Evolutionary conservation across 1,140 invertebrate genomes (phyloP).

Genomic region (Eriocheir sinensis): DNA sequence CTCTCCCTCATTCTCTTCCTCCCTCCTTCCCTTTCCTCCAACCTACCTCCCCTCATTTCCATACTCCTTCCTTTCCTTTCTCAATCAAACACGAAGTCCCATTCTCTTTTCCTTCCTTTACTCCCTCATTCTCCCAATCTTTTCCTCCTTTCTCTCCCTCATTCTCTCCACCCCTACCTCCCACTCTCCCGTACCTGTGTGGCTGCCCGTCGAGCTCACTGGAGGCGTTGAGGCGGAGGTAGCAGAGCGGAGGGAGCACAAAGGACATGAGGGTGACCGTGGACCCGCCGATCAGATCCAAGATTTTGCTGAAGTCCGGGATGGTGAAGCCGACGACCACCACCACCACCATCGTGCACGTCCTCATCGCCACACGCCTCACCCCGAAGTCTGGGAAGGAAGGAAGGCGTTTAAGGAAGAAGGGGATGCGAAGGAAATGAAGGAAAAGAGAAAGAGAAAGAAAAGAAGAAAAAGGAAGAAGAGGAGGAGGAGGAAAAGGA

Average conservation of each 20-base stretch:
- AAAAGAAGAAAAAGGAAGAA: too few relatives aligned
- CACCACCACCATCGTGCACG: conserved; percentile 86
- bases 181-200: too few relatives aligned
- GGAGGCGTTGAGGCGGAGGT: conserved; percentile 84
- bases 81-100: not conserved
- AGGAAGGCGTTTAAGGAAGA: not conserved
- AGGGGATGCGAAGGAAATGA: not conserved
- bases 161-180: too few relatives aligned
- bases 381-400: conserved; percentile 88
- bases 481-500: too few relatives aligned
- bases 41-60: not conserved
- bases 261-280: conserved; percentile 92
- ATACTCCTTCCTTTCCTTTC: not conserved
- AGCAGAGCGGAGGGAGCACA: conserved; percentile 92
- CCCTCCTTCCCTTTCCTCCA: not conserved
- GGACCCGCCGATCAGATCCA: conserved; percentile 93
- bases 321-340: conserved; percentile 91
- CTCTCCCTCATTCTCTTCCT: not conserved
- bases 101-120: not conserved
- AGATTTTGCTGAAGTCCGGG: conserved; percentile 93
- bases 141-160: not conserved
- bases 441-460: not conserved
- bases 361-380: conserved; percentile 89
- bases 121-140: too few relatives aligned
- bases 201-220: not conserved